Percentiles rank a stretch among this genome's conserved stretches.
Evolutionary conservation across 2,888 invertebrate genomes (phyloP).

Genomic region (Chrysolina oricalcia): DNA sequence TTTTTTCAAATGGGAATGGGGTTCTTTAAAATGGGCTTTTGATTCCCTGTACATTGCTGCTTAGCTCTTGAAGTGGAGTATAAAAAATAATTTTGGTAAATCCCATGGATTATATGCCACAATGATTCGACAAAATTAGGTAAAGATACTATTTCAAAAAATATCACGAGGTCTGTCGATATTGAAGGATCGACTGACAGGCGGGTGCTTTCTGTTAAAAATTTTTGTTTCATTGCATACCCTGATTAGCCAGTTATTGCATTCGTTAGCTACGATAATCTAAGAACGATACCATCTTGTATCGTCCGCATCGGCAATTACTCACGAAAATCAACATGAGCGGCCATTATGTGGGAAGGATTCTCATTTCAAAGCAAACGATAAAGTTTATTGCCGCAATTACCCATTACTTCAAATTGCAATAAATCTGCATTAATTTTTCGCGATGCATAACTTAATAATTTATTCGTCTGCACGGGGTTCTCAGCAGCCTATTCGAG

Average conservation of each 20-base stretch:
- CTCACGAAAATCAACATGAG: conserved; percentile 43
- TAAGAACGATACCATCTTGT: conserved; percentile 23
- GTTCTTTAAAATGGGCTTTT: too few relatives aligned
- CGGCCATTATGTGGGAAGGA: conserved; percentile 48
- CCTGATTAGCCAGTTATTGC: background rate
- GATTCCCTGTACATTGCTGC: too few relatives aligned
- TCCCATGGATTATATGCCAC: too few relatives aligned
- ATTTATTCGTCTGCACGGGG: conserved; percentile 55
- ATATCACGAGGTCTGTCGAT: too few relatives aligned
- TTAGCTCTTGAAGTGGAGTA: too few relatives aligned
- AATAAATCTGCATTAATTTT: conserved; percentile 58
- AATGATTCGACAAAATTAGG: too few relatives aligned
- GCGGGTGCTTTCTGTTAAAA: too few relatives aligned
- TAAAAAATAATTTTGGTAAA: too few relatives aligned
- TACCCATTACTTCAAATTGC: conserved; percentile 56
- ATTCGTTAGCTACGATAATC: conserved; percentile 28
- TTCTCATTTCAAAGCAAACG: conserved; percentile 54
- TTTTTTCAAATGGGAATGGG: too few relatives aligned
- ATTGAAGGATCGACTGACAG: too few relatives aligned
- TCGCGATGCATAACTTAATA: conserved; percentile 52
- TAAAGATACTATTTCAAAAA: too few relatives aligned
- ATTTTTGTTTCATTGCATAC: background rate
- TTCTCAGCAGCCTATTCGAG: conserved; percentile 50
- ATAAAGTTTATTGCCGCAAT: conserved; percentile 56
- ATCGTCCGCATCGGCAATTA: conserved; percentile 33